Conservation (phyloP, 2,888 invertebrate species). For the Chirona hameri region DNA sequence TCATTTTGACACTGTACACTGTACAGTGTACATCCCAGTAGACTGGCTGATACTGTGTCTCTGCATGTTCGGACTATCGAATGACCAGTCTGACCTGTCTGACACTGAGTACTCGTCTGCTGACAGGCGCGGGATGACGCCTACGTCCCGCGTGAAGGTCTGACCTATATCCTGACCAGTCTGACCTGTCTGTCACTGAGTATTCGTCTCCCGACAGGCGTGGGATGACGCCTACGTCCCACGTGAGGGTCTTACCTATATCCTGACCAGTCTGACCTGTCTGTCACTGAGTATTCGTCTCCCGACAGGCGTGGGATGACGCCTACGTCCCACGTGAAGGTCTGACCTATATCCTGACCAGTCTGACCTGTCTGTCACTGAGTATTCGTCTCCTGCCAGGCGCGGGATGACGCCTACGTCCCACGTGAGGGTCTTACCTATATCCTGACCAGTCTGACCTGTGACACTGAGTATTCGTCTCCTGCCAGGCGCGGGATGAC, state of each 20-base stretch:
- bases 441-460: conserved; percentile 74
- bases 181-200: too few species aligned
- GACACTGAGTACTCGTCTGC: not conserved
- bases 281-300: not conserved
- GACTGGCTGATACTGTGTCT: too few species aligned
- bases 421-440: conserved; percentile 80
- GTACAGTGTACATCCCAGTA: too few species aligned
- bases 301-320: conserved; percentile 28
- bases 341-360: conserved; percentile 72
- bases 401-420: conserved; percentile 57
- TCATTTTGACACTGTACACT: too few species aligned
- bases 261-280: conserved; percentile 74
- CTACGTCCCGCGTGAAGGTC: conserved; percentile 80
- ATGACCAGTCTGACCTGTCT: too few species aligned
- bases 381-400: not conserved
- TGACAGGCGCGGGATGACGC: conserved; percentile 41
- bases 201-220: not conserved
- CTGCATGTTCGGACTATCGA: too few species aligned
- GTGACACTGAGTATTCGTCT: not conserved
- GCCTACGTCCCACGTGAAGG: conserved; percentile 79
- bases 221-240: conserved; percentile 64
- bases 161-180: conserved; percentile 73
- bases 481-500: conserved; percentile 28
- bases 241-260: conserved; percentile 71
- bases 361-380: too few species aligned